A percentile compares a stretch with the other conserved stretches of the same genome.
These are phyloP conservation scores for Dipodomys stephensi DNA, from an alignment of 2,113 vertebrate species.

Conservation along the genomic window DNA sequence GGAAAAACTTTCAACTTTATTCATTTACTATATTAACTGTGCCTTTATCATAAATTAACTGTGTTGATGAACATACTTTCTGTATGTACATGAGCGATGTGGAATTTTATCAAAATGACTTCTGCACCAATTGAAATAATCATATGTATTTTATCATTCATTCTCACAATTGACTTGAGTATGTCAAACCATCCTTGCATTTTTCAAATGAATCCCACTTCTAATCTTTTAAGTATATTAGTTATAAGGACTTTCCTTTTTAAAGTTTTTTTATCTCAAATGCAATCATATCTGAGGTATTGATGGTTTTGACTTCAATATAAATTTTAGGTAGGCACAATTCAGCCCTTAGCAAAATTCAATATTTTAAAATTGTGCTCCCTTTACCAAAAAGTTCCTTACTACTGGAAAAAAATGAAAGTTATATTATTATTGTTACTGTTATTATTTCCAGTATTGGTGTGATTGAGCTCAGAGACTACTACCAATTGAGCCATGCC, in stretches of 20 bases:
- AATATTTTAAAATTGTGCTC: not conserved
- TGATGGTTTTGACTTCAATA: not conserved
- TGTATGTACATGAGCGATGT: not conserved
- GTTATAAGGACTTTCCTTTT: not conserved
- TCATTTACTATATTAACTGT: not conserved
- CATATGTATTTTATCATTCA: not conserved
- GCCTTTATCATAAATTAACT: not conserved
- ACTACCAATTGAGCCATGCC: too few relatives aligned
- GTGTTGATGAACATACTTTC: not conserved
- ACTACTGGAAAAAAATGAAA: not conserved
- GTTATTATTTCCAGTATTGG: not conserved
- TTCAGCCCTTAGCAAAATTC: not conserved
- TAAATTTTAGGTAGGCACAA: not conserved
- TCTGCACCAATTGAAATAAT: not conserved
- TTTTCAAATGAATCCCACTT: not conserved
- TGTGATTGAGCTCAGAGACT: too few relatives aligned
- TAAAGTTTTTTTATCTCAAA: not conserved
- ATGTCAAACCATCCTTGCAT: not conserved
- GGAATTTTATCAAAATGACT: not conserved
- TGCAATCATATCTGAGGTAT: not conserved
- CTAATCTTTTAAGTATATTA: not conserved
- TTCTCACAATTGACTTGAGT: not conserved
- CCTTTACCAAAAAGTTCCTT: too few relatives aligned
- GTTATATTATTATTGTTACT: not conserved
- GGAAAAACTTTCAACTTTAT: not conserved